Conservation (phyloP, 1,140 invertebrate genomes). For the Gonatopus flavifemur region DNA sequence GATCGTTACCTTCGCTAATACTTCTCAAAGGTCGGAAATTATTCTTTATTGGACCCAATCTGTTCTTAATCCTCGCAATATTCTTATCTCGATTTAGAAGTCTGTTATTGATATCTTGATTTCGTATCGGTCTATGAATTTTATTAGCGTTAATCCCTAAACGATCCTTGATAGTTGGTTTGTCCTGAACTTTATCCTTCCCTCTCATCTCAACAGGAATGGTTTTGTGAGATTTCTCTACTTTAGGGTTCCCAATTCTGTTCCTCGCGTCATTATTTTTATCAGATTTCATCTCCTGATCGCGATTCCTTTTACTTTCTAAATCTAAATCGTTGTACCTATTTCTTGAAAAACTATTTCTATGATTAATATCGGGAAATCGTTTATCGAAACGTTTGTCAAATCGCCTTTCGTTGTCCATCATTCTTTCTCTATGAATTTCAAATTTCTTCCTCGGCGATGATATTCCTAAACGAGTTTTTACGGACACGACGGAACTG, state of each 20-base stretch:
- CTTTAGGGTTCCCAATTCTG: slow-evolving; percentile 30
- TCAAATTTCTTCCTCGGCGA: slow-evolving; percentile 43
- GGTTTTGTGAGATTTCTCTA: slow-evolving; percentile 19
- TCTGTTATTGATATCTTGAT: slow-evolving; percentile 34
- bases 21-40: slow-evolving; percentile 39
- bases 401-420: slow-evolving; percentile 17
- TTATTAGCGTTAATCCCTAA: slow-evolving; percentile 26
- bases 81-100: slow-evolving; percentile 52
- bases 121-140: slow-evolving; percentile 10
- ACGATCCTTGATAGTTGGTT: slow-evolving; percentile 40
- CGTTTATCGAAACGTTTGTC: slow-evolving; percentile 30
- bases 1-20: slow-evolving; percentile 52
- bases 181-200: slow-evolving; percentile 13
- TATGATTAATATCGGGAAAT: slow-evolving; percentile 16
- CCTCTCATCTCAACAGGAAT: slow-evolving; percentile 21
- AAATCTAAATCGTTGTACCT: slow-evolving; percentile 20
- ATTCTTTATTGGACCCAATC: slow-evolving; percentile 54
- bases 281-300: slow-evolving; percentile 14
- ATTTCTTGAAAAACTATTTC: slow-evolving; percentile 19
- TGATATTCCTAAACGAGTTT: slow-evolving; percentile 38
- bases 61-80: slow-evolving; percentile 52
- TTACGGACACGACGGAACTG: slow-evolving; percentile 51
- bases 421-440: slow-evolving; percentile 16
- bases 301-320: slow-evolving; percentile 20
- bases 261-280: slow-evolving; percentile 30